Evolutionary conservation across 1,140 invertebrate genomes (phyloP).

Genomic region (Hyposmocoma kahamanoa): DNA sequence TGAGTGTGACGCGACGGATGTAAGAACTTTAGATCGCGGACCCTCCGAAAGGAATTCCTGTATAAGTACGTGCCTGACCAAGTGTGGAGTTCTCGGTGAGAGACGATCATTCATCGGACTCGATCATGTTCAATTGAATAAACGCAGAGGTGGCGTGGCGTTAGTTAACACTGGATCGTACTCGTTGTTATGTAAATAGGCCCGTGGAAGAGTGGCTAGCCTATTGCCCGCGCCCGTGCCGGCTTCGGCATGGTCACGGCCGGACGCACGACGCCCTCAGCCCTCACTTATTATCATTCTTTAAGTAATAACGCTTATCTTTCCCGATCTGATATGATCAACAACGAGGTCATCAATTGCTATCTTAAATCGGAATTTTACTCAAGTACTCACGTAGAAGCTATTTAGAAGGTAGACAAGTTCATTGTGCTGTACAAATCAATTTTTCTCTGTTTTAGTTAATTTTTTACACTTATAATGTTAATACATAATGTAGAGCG

Average conservation of each 20-base stretch:
- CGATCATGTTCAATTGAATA: slow-evolving; percentile 60
- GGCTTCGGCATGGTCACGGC: slow-evolving; percentile 17
- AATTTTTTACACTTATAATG: no score
- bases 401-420: no score
- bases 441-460: no score
- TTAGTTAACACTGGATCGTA: slow-evolving; percentile 32
- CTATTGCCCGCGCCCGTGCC: background rate
- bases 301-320: slow-evolving; percentile 2
- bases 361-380: no score
- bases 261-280: slow-evolving; percentile 14
- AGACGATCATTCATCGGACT: slow-evolving; percentile 47
- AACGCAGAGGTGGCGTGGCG: slow-evolving; percentile 35
- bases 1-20: no score
- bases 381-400: no score
- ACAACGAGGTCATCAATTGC: background rate
- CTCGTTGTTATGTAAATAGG: slow-evolving; percentile 50
- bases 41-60: no score
- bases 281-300: background rate
- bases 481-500: no score
- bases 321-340: slow-evolving; percentile 1
- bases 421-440: no score
- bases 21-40: slow-evolving; percentile 1
- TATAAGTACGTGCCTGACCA: slow-evolving; percentile 2
- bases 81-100: slow-evolving; percentile 22
- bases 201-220: slow-evolving; percentile 5